Conservation (phyloP, 2,888 invertebrate genomes). For the Drosophila borealis region DNA sequence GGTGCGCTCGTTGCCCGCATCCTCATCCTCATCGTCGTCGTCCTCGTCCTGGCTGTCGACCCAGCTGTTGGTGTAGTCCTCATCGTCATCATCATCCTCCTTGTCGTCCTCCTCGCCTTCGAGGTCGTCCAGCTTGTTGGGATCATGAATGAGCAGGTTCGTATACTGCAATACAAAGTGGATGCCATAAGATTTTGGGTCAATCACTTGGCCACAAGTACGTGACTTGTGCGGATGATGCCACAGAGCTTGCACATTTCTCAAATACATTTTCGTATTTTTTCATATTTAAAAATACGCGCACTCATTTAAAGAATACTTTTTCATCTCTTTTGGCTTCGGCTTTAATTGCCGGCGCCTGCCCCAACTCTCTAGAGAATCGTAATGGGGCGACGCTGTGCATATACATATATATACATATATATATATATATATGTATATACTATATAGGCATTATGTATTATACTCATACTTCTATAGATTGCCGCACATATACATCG, state of each 20-base stretch:
- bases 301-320: conserved; percentile 47
- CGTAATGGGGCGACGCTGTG: conserved; percentile 4
- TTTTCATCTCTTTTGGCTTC: conserved; percentile 60
- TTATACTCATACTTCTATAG: conserved; percentile 12
- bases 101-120: conserved; percentile 44
- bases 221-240: conserved; percentile 51
- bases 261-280: conserved; percentile 52
- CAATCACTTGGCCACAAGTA: conserved; percentile 53
- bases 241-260: conserved; percentile 39
- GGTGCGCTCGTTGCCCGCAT: conserved; percentile 20
- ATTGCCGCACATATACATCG: conserved; percentile 36
- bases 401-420: conserved; percentile 1
- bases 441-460: neutral
- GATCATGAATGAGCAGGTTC: conserved; percentile 77
- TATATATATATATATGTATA: conserved; percentile 5
- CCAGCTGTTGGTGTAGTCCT: conserved; percentile 11
- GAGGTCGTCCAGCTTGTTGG: conserved; percentile 54
- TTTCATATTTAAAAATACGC: conserved; percentile 71
- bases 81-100: conserved; percentile 34
- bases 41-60: conserved; percentile 4
- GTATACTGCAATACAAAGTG: conserved; percentile 69
- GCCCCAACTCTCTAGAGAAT: conserved; percentile 44
- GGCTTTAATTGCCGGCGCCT: conserved; percentile 74
- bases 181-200: conserved; percentile 55
- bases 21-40: conserved; percentile 36